phyloP scores from a whole-genome alignment of 1,140 invertebrate species.

The Pachyrhynchus sulphureomaculatus region DNA sequence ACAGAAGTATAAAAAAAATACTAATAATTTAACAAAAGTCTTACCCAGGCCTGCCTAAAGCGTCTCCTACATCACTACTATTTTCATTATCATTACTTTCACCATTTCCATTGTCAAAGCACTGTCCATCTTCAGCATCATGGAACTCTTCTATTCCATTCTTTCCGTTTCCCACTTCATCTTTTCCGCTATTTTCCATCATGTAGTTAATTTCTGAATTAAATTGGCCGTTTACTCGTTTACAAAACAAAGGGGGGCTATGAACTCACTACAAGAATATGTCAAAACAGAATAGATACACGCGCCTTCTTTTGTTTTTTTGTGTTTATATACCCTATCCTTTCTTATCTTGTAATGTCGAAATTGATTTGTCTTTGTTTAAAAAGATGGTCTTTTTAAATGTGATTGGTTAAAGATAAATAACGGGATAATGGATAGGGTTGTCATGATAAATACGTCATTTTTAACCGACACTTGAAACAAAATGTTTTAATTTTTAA shows the following conservation, averaged over 20 bases:
- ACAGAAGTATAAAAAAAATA: no score
- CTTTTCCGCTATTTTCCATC: conserved; percentile 28
- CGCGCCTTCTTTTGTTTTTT: no score
- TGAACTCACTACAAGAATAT: not conserved
- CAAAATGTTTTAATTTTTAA: no score
- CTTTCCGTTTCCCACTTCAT: conserved; percentile 28
- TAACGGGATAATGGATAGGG: no score
- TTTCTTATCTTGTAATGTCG: no score
- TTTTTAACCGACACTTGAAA: no score
- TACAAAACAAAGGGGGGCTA: conserved; percentile 1
- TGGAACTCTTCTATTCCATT: conserved; percentile 21
- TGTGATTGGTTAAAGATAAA: no score
- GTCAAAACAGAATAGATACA: not conserved
- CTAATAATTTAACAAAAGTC: not conserved
- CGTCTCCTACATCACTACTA: conserved; percentile 42
- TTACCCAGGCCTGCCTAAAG: conserved; percentile 44
- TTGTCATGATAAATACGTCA: no score
- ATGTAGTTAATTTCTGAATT: not conserved
- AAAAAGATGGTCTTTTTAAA: no score
- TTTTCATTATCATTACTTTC: conserved; percentile 9
- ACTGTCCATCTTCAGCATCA: conserved; percentile 38
- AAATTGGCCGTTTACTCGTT: not conserved
- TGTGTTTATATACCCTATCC: no score
- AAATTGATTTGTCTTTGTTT: no score
- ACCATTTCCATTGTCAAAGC: conserved; percentile 32